Conservation (phyloP, 2,888 invertebrate genomes). For the Melanchra persicariae region DNA sequence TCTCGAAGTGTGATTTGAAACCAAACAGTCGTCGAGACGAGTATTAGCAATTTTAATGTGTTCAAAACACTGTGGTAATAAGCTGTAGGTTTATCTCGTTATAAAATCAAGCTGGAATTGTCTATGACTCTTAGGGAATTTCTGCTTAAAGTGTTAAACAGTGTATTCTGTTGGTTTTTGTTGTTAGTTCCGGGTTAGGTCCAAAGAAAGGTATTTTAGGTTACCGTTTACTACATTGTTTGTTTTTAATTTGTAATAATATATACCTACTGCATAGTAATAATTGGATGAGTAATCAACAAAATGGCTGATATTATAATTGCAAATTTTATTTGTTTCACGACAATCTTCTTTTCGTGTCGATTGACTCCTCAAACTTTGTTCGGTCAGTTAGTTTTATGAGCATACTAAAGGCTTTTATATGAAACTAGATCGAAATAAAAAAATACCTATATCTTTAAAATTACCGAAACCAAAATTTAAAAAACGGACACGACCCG, state of each 20-base stretch:
- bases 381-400: too few species aligned
- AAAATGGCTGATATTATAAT: too few species aligned
- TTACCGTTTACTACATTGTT: background rate
- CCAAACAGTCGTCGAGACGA: constrained; percentile 66
- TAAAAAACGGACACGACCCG: background rate
- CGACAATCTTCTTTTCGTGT: too few species aligned
- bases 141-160: constrained; percentile 16
- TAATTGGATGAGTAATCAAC: too few species aligned
- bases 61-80: constrained; percentile 72
- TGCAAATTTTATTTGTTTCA: too few species aligned
- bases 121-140: constrained; percentile 52
- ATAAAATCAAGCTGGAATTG: constrained; percentile 66
- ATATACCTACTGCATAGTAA: too few species aligned
- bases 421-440: too few species aligned
- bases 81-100: constrained; percentile 64
- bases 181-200: constrained; percentile 49
- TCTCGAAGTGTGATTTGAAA: constrained; percentile 67
- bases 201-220: background rate
- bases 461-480: too few species aligned
- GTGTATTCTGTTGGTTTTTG: constrained; percentile 10
- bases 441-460: background rate
- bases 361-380: too few species aligned
- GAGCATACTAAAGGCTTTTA: too few species aligned
- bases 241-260: background rate
- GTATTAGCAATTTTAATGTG: constrained; percentile 75